Percentiles rank a stretch among this genome's conserved stretches.
phyloP scores from a whole-genome alignment of 2,888 invertebrate species.

The Leucoptera coffeella region DNA sequence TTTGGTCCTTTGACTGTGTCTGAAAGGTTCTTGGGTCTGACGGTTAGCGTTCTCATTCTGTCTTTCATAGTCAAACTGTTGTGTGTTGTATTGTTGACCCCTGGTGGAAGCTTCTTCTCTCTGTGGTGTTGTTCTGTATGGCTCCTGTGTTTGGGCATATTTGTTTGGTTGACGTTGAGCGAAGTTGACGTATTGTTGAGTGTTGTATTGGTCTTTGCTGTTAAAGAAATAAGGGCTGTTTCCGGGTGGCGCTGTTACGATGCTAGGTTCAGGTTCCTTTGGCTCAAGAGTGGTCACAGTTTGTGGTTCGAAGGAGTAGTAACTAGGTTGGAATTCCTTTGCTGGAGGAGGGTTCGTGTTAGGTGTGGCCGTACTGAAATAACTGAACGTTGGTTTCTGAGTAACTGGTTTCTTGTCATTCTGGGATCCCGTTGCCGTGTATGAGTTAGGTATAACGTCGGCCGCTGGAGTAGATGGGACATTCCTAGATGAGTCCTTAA shows the following conservation, averaged over 20 bases:
- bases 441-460: slow-evolving; percentile 15
- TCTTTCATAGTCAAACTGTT: too few species aligned
- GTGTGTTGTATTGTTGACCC: slow-evolving; percentile 19
- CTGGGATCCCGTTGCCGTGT: slow-evolving; percentile 12
- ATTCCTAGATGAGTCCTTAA: slow-evolving; percentile 18
- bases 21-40: slow-evolving; percentile 9
- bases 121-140: slow-evolving; percentile 7
- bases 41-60: slow-evolving; percentile 10
- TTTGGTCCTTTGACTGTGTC: slow-evolving; percentile 9
- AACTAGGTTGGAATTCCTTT: slow-evolving; percentile 19
- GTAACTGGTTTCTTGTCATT: slow-evolving; percentile 23
- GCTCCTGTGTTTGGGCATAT: slow-evolving; percentile 12
- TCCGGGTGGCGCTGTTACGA: slow-evolving; percentile 15
- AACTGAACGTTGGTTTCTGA: slow-evolving; percentile 33
- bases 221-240: slow-evolving; percentile 22
- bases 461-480: slow-evolving; percentile 11
- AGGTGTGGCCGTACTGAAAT: slow-evolving; percentile 32
- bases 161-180: slow-evolving; percentile 11
- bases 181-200: slow-evolving; percentile 16
- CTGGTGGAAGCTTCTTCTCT: slow-evolving; percentile 13
- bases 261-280: slow-evolving; percentile 13
- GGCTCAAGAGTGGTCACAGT: slow-evolving; percentile 24
- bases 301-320: slow-evolving; percentile 39
- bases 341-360: slow-evolving; percentile 14
- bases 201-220: slow-evolving; percentile 19